Base-by-base conservation (phyloP, 2,888 invertebrate genomes). In the Pachydiplax longipennis region DNA sequence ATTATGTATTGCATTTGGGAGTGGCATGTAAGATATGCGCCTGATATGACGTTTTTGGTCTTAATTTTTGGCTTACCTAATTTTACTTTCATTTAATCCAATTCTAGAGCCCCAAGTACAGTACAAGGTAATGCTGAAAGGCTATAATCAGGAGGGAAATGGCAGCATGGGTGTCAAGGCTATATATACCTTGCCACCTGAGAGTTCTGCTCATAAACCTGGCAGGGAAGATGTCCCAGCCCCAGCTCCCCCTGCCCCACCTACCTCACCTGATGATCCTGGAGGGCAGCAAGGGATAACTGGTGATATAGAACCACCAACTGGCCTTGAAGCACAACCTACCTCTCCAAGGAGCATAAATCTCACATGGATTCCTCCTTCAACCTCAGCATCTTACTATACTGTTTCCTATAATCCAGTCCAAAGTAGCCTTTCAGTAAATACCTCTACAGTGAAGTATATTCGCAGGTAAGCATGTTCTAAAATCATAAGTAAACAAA, bases 401-500 rank as follows among this genome's bases (percentile, higher is more conserved):
- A 94, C 94, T 91, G 93, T 96, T 90, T 95, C 95, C 92, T 95
- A 95, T 92, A 93, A 94, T 90, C 93, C 94, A 81, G 94, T 95
- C 91, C 93, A 93, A 91, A 90, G 91, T 80, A 91, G 91, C 90
- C 91, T 91, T 87, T 90, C 91, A 82, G 91, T 91, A 81, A 92
- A 92, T 91, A 91, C 92, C 65, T 92, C 92, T 37, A 90, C 91
- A 80, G 91, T 92, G 31, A 92, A 91, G 80, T 90, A 91, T 83
- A 87, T 87, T 44, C 90, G 91, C 91, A 91, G 91, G 91, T 91
- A 53, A 53, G 44, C 65, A n/a, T 3, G 6, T 13, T 25, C 0
- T 12, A 12, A n/a, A n/a, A 22, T 90, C 2, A 22, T 2, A 22
- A 53, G 22, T 40, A 40, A 35, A 31, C 4, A 13, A 10, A 35